Evolutionary conservation across 2,888 invertebrate genomes (phyloP).

Genomic region (Volucella bombylans): DNA sequence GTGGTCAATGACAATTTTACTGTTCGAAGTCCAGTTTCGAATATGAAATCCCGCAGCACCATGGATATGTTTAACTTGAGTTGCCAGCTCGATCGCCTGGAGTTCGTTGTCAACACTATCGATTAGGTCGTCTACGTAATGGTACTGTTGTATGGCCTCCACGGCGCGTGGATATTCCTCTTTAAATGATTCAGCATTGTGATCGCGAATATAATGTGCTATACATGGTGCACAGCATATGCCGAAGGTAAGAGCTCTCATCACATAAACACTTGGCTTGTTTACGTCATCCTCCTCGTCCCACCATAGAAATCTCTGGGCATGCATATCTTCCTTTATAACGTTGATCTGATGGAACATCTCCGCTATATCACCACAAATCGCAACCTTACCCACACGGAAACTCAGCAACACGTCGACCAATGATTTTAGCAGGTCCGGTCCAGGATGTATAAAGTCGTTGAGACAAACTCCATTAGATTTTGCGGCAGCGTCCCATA

Average conservation of each 20-base stretch:
- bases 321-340: slow-evolving; percentile 27
- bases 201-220: slow-evolving; percentile 53
- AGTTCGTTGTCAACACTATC: not conserved
- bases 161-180: slow-evolving; percentile 30
- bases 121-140: slow-evolving; percentile 34
- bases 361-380: slow-evolving; percentile 8
- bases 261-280: not conserved
- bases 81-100: not conserved
- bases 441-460: slow-evolving; percentile 77
- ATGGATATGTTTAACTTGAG: slow-evolving; percentile 12
- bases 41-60: slow-evolving; percentile 48
- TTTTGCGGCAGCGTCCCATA: slow-evolving; percentile 78
- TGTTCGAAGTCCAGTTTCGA: slow-evolving; percentile 71
- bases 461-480: slow-evolving; percentile 75
- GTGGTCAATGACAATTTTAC: not conserved
- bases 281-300: slow-evolving; percentile 45
- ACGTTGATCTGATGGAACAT: slow-evolving; percentile 56
- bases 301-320: slow-evolving; percentile 40
- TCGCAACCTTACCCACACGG: slow-evolving; percentile 1
- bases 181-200: slow-evolving; percentile 30
- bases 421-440: slow-evolving; percentile 74
- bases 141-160: slow-evolving; percentile 41
- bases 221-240: slow-evolving; percentile 51
- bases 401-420: slow-evolving; percentile 4
- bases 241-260: no score